These are phyloP conservation scores for Aspidoscelis tigris DNA, from an alignment of 2,113 vertebrate genomes.

Conservation along the genomic window DNA sequence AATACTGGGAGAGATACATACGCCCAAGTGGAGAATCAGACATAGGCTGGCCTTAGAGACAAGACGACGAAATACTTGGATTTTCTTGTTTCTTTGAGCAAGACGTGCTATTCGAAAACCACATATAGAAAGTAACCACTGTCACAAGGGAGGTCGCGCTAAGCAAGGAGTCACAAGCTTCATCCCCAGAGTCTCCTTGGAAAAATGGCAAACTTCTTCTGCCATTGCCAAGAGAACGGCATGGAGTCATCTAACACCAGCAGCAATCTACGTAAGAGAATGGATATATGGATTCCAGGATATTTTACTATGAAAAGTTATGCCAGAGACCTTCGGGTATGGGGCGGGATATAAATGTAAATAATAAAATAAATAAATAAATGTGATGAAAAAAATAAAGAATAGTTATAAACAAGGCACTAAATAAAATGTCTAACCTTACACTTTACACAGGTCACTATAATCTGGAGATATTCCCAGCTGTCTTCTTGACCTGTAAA, in stretches of 20 bases:
- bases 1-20: not conserved
- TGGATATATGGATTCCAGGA: not conserved
- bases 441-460: not conserved
- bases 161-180: too few relatives aligned
- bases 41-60: not conserved
- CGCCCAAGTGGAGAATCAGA: not conserved
- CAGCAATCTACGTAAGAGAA: not conserved
- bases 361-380: too few relatives aligned
- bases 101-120: not conserved
- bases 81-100: not conserved
- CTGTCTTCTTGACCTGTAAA: accelerated
- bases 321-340: too few relatives aligned
- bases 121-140: too few relatives aligned
- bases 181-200: too few relatives aligned
- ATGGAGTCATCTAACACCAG: too few relatives aligned
- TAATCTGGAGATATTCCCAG: not conserved
- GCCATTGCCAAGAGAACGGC: too few relatives aligned
- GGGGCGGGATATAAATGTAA: too few relatives aligned
- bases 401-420: not conserved
- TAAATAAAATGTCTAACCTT: too few relatives aligned
- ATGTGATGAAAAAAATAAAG: not conserved
- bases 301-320: too few relatives aligned
- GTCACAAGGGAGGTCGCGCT: too few relatives aligned
- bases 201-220: too few relatives aligned
- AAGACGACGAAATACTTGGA: not conserved